Conservation (phyloP, 1,140 invertebrate species). For the Aphelinus atriplicis region DNA sequence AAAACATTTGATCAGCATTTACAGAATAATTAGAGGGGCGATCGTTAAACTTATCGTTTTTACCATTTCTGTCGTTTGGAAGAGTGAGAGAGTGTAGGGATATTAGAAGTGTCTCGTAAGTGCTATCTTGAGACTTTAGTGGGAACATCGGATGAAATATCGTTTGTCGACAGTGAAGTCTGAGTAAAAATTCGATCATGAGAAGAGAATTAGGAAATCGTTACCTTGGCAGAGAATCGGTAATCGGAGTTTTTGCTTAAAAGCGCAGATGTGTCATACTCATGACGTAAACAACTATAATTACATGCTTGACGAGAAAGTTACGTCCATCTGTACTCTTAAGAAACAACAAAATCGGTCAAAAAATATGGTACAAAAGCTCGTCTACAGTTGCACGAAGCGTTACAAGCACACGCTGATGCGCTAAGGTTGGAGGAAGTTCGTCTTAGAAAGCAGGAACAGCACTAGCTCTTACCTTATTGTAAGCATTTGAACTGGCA, state of each 20-base stretch:
- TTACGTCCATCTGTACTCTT: constrained; percentile 14
- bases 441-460: constrained; percentile 25
- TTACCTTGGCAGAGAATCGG: neutral
- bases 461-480: constrained; percentile 79
- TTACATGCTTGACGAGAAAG: neutral
- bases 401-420: constrained; percentile 8
- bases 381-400: constrained; percentile 4
- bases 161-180: neutral
- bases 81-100: neutral
- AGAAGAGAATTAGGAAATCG: neutral
- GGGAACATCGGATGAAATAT: constrained; percentile 21
- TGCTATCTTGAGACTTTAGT: constrained; percentile 21
- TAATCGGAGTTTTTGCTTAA: constrained; percentile 11
- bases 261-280: constrained; percentile 4
- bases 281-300: neutral
- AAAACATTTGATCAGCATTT: neutral
- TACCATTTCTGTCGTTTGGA: constrained; percentile 16
- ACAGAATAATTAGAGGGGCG: neutral
- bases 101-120: constrained; percentile 22
- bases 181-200: constrained; percentile 19
- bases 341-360: constrained; percentile 6
- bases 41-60: neutral
- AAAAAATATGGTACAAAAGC: constrained; percentile 7
- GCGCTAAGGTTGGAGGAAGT: neutral
- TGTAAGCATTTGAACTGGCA: constrained; percentile 88